Conservation (phyloP, 2,797 vertebrate genomes). For the Syngnathus acus region DNA sequence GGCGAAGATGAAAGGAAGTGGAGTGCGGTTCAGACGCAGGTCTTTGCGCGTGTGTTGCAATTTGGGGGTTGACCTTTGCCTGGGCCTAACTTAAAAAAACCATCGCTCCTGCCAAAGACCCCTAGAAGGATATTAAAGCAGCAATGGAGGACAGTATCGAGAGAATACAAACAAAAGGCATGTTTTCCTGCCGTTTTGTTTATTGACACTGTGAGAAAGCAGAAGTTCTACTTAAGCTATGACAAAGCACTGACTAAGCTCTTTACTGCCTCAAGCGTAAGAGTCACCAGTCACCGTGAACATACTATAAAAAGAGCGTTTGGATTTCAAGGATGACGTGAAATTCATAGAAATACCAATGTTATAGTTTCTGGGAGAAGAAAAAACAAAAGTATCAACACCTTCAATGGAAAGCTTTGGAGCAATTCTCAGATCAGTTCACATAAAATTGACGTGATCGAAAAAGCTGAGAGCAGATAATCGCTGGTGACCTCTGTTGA, state of each 20-base stretch:
- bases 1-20: conserved; percentile 71
- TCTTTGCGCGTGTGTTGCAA: conserved; percentile 53
- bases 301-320: conserved; percentile 49
- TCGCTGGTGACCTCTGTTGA: conserved; percentile 40
- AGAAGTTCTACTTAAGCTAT: conserved; percentile 14
- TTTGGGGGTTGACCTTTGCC: conserved; percentile 61
- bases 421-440: conserved; percentile 20
- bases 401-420: conserved; percentile 32
- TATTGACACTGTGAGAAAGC: conserved; percentile 13
- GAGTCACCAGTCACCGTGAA: conserved; percentile 24
- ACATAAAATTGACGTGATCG: conserved; percentile 16
- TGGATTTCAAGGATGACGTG: conserved; percentile 55
- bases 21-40: conserved; percentile 72
- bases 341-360: conserved; percentile 67
- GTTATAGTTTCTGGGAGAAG: conserved; percentile 41
- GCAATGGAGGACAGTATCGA: conserved; percentile 40
- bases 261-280: conserved; percentile 16
- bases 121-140: conserved; percentile 59
- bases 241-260: conserved; percentile 8
- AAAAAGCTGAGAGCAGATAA: conserved; percentile 32
- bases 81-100: conserved; percentile 56
- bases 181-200: background rate
- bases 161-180: conserved; percentile 13
- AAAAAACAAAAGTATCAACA: conserved; percentile 16
- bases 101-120: conserved; percentile 56